These are phyloP conservation scores for Neodiprion pinetum DNA, from an alignment of 1,140 invertebrate species.

Conservation along the genomic window DNA sequence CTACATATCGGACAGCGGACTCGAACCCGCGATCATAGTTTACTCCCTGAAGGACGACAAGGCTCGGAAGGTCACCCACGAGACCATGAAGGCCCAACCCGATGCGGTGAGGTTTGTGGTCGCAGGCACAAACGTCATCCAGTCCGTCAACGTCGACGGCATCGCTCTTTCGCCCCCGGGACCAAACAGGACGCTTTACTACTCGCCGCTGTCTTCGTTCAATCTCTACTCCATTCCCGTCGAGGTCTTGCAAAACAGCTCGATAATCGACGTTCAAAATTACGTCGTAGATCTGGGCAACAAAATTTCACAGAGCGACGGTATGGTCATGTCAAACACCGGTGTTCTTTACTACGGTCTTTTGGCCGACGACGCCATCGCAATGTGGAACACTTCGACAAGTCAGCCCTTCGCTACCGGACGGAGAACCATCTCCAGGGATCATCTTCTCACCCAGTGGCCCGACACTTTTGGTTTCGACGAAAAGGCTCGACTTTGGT, in stretches of 20 bases:
- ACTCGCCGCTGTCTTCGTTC: conserved; percentile 69
- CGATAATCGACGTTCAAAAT: conserved; percentile 44
- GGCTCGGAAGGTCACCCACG: conserved; percentile 73
- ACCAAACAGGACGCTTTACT: conserved; percentile 66
- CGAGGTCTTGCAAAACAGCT: conserved; percentile 57
- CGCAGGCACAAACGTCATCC: conserved; percentile 62
- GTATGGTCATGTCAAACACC: conserved; percentile 73
- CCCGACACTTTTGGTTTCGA: conserved; percentile 74
- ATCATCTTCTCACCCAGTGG: conserved; percentile 73
- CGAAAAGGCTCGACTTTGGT: conserved; percentile 67
- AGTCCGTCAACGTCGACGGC: conserved; percentile 67
- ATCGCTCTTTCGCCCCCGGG: conserved; percentile 70
- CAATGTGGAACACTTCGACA: conserved; percentile 68
- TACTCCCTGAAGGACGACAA: conserved; percentile 67
- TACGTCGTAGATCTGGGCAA: conserved; percentile 65
- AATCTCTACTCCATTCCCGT: conserved; percentile 69
- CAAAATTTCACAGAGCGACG: conserved; percentile 71
- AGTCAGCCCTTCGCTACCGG: conserved; percentile 52
- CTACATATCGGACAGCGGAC: conserved; percentile 74
- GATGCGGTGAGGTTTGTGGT: conserved; percentile 67
- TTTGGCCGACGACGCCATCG: conserved; percentile 69
- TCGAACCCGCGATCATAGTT: conserved; percentile 72
- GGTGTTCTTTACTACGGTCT: conserved; percentile 73
- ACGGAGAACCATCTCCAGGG: conserved; percentile 69
- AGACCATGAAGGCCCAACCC: conserved; percentile 67